These are phyloP conservation scores for Anguilla pacifica DNA, from an alignment of 2,797 vertebrate species.

Conservation along the genomic window DNA sequence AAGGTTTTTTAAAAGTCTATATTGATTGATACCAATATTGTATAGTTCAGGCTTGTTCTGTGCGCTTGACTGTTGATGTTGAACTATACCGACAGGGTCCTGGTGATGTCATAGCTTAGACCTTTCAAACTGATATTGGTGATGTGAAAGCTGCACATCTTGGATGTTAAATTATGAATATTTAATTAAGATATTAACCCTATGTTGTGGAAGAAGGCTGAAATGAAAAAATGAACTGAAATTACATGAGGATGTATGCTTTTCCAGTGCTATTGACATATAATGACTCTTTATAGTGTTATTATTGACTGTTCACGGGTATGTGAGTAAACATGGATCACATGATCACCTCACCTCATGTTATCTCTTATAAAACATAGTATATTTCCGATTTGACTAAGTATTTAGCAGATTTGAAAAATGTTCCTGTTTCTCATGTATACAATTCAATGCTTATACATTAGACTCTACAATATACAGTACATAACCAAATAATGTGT, in stretches of 20 bases:
- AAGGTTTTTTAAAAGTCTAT: not conserved
- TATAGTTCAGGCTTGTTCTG: not conserved
- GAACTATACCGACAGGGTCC: not conserved
- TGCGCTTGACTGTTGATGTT: not conserved
- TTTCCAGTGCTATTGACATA: not conserved
- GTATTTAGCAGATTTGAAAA: not conserved
- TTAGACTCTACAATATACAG: not conserved
- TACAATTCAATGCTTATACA: not conserved
- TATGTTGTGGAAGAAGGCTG: not conserved
- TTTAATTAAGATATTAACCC: not conserved
- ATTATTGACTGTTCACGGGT: not conserved
- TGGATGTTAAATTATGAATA: not conserved
- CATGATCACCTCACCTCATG: not conserved
- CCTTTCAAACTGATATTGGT: not conserved
- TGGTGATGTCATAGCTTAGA: not conserved
- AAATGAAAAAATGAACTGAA: not conserved
- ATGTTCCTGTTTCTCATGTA: not conserved
- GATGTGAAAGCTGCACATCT: not conserved
- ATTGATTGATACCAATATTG: not conserved
- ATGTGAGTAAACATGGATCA: not conserved
- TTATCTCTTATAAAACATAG: not conserved
- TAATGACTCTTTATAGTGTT: not conserved
- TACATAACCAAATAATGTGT: not conserved
- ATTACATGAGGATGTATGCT: not conserved
- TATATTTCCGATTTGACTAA: not conserved